These are phyloP conservation scores for Sycobia sp. DNA, from an alignment of 1,140 invertebrate genomes.

Conservation along the genomic window DNA sequence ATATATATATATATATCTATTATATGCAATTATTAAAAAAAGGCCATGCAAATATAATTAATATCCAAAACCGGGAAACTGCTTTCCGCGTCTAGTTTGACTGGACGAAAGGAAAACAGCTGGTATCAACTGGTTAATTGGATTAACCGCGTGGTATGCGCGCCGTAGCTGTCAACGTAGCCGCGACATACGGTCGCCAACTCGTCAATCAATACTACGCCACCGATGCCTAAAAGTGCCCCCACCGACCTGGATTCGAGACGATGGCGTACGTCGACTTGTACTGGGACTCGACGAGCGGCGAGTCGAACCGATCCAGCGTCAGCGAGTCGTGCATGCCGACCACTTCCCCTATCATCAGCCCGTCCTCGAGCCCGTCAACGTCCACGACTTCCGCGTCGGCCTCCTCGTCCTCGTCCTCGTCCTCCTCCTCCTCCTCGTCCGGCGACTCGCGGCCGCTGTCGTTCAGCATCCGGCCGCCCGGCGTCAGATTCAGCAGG, in stretches of 20 bases:
- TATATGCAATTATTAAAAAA: too few species aligned
- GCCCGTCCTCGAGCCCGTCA: conserved; percentile 6
- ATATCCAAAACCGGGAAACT: too few species aligned
- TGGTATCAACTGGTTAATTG: too few species aligned
- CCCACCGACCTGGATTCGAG: conserved; percentile 47
- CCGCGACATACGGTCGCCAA: too few species aligned
- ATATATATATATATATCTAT: too few species aligned
- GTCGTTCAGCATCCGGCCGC: conserved; percentile 56
- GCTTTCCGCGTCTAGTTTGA: too few species aligned
- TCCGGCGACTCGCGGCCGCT: conserved; percentile 59
- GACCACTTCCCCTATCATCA: conserved; percentile 46
- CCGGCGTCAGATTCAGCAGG: conserved; percentile 66
- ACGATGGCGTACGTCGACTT: conserved; percentile 59
- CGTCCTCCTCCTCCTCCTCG: conserved; percentile 36
- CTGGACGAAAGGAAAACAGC: too few species aligned
- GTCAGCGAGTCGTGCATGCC: conserved; percentile 58
- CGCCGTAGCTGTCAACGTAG: too few species aligned
- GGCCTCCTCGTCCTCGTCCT: conserved; percentile 10
- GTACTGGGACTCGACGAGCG: conserved; percentile 60
- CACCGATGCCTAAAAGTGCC: too few species aligned
- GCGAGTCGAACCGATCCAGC: conserved; percentile 64
- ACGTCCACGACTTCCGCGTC: conserved; percentile 49
- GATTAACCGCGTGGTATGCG: too few species aligned
- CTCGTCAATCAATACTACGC: too few species aligned
- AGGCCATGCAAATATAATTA: too few species aligned